These are phyloP conservation scores for Daubentonia madagascariensis DNA, from an alignment of 2,113 vertebrate genomes.

Conservation along the genomic window DNA sequence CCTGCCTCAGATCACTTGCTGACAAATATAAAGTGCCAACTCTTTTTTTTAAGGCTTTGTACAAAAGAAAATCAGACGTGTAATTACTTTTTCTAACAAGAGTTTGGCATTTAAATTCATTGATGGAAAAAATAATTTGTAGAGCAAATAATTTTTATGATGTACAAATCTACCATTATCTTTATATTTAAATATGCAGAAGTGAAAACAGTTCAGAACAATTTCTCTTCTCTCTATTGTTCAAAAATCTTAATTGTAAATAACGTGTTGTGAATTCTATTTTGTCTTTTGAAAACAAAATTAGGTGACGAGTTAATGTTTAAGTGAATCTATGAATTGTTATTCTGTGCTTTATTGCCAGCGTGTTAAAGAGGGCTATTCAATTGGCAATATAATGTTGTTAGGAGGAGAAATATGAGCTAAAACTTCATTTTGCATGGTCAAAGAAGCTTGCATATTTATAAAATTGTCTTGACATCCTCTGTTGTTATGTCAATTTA, in stretches of 20 bases:
- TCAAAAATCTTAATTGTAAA: not conserved
- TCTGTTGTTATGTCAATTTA: not conserved
- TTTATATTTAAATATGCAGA: not conserved
- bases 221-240: not conserved
- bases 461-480: not conserved
- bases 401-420: not conserved
- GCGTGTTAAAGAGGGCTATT: not conserved
- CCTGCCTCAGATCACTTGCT: not conserved
- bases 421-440: not conserved
- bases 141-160: not conserved
- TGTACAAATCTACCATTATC: not conserved
- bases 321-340: not conserved
- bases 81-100: not conserved
- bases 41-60: not conserved
- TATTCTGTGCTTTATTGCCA: not conserved
- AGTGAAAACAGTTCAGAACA: not conserved
- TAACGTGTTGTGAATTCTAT: not conserved
- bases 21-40: not conserved
- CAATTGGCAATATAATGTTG: not conserved
- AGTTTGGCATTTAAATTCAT: constrained; percentile 7
- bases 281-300: constrained; percentile 36
- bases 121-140: not conserved
- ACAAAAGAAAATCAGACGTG: not conserved
- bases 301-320: not conserved
- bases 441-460: constrained; percentile 23